Evolutionary conservation across 2,888 invertebrate species (phyloP), one percentile per base, ranked within the genome.

Genomic region (Luperina nickerlii): DNA sequence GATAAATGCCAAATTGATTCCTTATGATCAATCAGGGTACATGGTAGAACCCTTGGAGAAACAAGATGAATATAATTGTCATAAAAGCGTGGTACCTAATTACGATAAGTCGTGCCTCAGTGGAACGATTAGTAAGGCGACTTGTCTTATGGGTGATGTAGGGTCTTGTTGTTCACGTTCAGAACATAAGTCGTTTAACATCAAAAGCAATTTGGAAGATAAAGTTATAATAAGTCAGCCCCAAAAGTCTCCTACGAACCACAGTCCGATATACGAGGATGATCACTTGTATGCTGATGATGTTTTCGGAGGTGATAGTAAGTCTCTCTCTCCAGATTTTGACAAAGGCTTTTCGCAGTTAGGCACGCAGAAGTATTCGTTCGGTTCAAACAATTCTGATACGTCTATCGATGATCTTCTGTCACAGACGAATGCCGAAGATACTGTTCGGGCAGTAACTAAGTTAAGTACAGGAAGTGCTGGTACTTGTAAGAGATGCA

Each of bases 341-440:
- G 97, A 97, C 82, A 97, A 95, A 90, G 94, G 95, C 0, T 94
- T 95, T 85, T 95, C 96, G 27, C 96, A 96, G 81, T 88, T 95
- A 60, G 94, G 95, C 54, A 93, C 94, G 7, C 96, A 96, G 57
- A 97, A 97, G 87, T 95, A 96, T 92, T 97, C 97, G 0, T 96
- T 94, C 75, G 97, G 97, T 0, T 97, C 97, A 0, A 97, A 97
- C 88, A 97, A 97, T 92, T 97, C 97, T 0, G 97, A 97, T 89
- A 97, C 97, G 0, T 97, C 97, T 8, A 97, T 97, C 70, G 97
- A 97, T 90, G 97, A 97, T 90, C 96, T 97, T 78, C 90, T 97
- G 0, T 97, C 97, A 4, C 96, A 97, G 82, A 97, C 97, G 0
- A 97, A 97, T 90, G 95, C 97, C 57, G 97, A 97, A 68, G 97